These are phyloP conservation scores for Oscheius onirici DNA, from an alignment of 2,888 invertebrate genomes.

Conservation along the genomic window DNA sequence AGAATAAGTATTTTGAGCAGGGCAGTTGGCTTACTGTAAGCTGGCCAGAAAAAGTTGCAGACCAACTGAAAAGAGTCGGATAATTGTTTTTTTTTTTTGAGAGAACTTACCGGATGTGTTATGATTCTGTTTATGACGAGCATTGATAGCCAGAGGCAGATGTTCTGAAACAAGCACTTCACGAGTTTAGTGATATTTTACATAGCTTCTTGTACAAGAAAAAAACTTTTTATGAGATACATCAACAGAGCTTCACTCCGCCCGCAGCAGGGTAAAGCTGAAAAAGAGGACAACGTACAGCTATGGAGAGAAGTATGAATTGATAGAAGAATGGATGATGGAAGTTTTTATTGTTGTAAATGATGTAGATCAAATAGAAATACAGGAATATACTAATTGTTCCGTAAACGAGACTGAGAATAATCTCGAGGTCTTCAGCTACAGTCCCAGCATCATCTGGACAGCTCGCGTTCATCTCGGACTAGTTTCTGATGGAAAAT, in stretches of 20 bases:
- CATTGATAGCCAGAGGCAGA: slow-evolving; percentile 11
- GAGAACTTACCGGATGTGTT: not conserved
- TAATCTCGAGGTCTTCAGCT: not conserved
- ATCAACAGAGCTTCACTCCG: too few species aligned
- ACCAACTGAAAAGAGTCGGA: too few species aligned
- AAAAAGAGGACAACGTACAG: too few species aligned
- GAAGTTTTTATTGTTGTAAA: not conserved
- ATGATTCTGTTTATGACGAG: slow-evolving; percentile 6
- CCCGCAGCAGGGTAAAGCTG: too few species aligned
- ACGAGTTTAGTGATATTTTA: too few species aligned
- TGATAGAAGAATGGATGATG: slow-evolving; percentile 26
- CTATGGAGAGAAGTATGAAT: slow-evolving; percentile 14
- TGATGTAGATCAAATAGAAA: not conserved
- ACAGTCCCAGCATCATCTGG: not conserved
- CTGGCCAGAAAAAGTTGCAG: not conserved
- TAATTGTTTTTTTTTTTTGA: too few species aligned
- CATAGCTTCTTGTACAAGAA: too few species aligned
- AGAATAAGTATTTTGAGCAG: not conserved
- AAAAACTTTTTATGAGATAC: too few species aligned
- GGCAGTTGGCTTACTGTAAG: not conserved
- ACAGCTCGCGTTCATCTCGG: too few species aligned
- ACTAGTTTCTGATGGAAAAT: too few species aligned
- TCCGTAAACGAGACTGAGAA: not conserved
- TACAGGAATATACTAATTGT: not conserved
- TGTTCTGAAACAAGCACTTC: too few species aligned